phyloP scores from a whole-genome alignment of 2,797 vertebrate species.

The Chelon labrosus region DNA sequence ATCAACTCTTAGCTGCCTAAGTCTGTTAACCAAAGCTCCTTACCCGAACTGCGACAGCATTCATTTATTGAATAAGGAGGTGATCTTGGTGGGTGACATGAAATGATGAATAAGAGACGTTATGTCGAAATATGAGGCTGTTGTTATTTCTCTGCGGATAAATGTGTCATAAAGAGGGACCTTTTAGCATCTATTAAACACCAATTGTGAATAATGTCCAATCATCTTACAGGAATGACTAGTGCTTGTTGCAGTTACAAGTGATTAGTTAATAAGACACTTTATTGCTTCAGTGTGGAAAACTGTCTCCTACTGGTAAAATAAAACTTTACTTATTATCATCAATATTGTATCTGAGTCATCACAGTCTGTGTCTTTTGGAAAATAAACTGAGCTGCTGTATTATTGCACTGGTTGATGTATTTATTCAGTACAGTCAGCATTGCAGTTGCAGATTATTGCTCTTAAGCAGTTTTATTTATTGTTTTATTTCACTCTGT shows the following conservation, averaged over 20 bases:
- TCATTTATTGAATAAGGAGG: not conserved
- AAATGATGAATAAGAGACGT: not conserved
- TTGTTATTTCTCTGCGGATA: not conserved
- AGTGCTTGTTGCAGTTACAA: not conserved
- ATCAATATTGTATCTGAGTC: not conserved
- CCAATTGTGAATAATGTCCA: not conserved
- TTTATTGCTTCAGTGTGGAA: not conserved
- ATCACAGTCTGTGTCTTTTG: not conserved
- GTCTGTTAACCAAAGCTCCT: slow-evolving; percentile 60
- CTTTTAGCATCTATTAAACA: slow-evolving; percentile 23
- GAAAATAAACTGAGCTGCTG: not conserved
- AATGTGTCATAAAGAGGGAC: not conserved
- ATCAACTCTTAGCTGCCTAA: slow-evolving; percentile 1
- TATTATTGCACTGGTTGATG: not conserved
- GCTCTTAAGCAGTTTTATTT: not conserved
- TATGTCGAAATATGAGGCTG: not conserved
- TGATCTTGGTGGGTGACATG: not conserved
- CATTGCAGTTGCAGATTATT: not conserved
- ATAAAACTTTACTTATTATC: not conserved
- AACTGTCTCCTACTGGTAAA: not conserved
- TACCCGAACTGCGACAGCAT: slow-evolving; percentile 12
- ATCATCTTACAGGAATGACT: not conserved
- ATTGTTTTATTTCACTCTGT: not conserved
- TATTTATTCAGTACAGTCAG: not conserved
- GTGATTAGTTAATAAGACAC: not conserved